Conservation (phyloP, 2,113 vertebrate species). For the Planiliza haematocheilus region DNA sequence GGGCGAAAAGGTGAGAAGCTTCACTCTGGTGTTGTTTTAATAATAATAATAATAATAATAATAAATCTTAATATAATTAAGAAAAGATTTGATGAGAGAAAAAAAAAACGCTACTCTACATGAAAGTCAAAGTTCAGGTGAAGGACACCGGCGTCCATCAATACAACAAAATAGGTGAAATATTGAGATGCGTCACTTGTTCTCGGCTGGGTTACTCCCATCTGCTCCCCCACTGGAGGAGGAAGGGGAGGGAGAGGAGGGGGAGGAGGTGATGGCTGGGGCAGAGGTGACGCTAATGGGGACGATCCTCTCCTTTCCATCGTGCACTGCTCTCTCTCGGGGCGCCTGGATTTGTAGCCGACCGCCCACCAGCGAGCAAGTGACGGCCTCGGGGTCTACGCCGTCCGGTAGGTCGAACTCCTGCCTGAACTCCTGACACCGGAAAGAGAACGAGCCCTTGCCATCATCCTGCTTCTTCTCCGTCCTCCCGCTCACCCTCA, state of each 20-base stretch:
- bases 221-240: constrained; percentile 1
- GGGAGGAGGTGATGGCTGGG: constrained; percentile 46
- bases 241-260: background rate
- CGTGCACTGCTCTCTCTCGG: constrained; percentile 34
- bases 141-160: too few species aligned
- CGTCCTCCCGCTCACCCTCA: constrained; percentile 81
- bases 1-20: too few species aligned
- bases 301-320: constrained; percentile 77
- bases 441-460: constrained; percentile 79
- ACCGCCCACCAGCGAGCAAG: constrained; percentile 79
- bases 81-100: too few species aligned
- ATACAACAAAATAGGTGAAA: background rate
- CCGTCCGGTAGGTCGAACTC: constrained; percentile 82
- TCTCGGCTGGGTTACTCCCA: constrained; percentile 8
- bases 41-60: too few species aligned
- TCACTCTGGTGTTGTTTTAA: too few species aligned
- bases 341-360: constrained; percentile 81
- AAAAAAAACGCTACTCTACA: too few species aligned
- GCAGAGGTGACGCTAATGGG: constrained; percentile 70
- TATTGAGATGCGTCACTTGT: background rate
- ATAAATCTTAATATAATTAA: too few species aligned
- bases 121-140: too few species aligned
- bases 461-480: constrained; percentile 83
- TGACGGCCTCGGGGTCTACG: constrained; percentile 75
- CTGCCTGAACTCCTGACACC: constrained; percentile 83